Evolutionary conservation across 1,140 invertebrate genomes (phyloP).

Genomic region (Conus betulinus): DNA sequence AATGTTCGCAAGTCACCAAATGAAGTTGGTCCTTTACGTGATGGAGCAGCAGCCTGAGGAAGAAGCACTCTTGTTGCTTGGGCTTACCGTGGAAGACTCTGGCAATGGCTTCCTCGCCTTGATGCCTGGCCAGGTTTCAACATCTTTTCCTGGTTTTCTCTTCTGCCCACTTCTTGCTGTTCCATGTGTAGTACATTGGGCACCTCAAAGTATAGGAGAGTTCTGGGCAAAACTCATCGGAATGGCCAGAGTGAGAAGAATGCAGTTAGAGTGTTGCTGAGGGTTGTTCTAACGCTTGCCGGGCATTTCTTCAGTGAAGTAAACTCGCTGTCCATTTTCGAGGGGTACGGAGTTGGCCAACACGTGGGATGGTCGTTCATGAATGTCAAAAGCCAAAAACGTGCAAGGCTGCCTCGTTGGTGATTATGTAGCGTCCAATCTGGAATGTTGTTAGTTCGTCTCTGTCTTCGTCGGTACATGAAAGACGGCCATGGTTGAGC

Average conservation of each 20-base stretch:
- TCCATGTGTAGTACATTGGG: no score
- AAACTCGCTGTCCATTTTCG: no score
- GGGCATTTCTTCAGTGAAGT: no score
- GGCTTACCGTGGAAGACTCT: not conserved
- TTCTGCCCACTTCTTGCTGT: no score
- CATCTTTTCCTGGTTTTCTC: no score
- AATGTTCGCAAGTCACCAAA: no score
- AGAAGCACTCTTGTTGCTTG: no score
- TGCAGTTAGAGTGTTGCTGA: no score
- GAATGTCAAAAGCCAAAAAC: constrained; percentile 63
- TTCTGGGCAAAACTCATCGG: constrained; percentile 37
- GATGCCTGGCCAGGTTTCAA: no score
- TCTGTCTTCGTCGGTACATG: constrained; percentile 30
- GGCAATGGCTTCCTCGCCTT: not conserved
- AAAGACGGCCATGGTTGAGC: constrained; percentile 41
- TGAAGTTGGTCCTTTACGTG: not conserved
- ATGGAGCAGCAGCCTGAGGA: no score
- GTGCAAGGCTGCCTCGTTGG: constrained; percentile 63
- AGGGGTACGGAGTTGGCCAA: constrained; percentile 66
- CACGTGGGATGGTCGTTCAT: constrained; percentile 73
- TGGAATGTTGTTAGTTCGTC: constrained; percentile 40
- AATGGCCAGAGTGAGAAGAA: no score
- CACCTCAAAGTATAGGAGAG: no score
- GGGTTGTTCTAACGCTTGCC: not conserved
- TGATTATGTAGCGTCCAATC: constrained; percentile 57